Percentiles rank a stretch among this genome's conserved stretches.
These are phyloP conservation scores for Epirrhoe tristata DNA, from an alignment of 2,888 invertebrate genomes.

Conservation along the genomic window DNA sequence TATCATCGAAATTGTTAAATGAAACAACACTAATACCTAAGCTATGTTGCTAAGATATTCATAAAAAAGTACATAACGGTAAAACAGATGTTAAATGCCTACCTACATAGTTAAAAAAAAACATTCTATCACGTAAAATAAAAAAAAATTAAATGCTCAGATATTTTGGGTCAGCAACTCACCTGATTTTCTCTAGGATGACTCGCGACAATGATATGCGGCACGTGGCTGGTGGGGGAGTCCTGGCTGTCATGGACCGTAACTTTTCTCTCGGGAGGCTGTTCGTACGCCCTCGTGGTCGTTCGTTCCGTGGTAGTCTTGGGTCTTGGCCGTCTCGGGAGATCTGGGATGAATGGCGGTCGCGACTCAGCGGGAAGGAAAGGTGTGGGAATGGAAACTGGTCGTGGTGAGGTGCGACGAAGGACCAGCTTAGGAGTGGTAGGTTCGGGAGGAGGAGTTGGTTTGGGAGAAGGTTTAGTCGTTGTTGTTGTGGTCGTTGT, in stretches of 20 bases:
- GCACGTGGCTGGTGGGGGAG: slow-evolving; percentile 76
- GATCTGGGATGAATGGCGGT: slow-evolving; percentile 31
- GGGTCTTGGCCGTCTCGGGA: slow-evolving; percentile 55
- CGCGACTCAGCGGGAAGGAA: slow-evolving; percentile 45
- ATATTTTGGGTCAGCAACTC: slow-evolving; percentile 22
- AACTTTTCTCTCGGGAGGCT: slow-evolving; percentile 66
- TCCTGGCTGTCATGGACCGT: slow-evolving; percentile 70
- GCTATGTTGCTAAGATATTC: too few relatives aligned
- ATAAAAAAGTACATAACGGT: too few relatives aligned
- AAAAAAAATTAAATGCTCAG: too few relatives aligned
- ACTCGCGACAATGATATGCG: slow-evolving; percentile 86
- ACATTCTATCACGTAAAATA: too few relatives aligned
- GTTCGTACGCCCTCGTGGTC: slow-evolving; percentile 75
- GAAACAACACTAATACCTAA: too few relatives aligned
- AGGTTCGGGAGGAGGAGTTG: slow-evolving; percentile 34
- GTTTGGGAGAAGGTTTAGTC: slow-evolving; percentile 41
- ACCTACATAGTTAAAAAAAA: too few relatives aligned
- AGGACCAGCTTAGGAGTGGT: slow-evolving; percentile 57
- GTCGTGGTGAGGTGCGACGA: slow-evolving; percentile 55
- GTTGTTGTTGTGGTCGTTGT: slow-evolving; percentile 52
- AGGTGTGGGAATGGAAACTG: slow-evolving; percentile 59
- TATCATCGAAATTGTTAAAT: too few relatives aligned
- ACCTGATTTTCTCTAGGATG: slow-evolving; percentile 94
- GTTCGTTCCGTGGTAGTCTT: slow-evolving; percentile 67
- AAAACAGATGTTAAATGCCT: too few relatives aligned